Evolutionary conservation across 2,888 invertebrate species (phyloP).

Genomic region (Mythimna ferrago): DNA sequence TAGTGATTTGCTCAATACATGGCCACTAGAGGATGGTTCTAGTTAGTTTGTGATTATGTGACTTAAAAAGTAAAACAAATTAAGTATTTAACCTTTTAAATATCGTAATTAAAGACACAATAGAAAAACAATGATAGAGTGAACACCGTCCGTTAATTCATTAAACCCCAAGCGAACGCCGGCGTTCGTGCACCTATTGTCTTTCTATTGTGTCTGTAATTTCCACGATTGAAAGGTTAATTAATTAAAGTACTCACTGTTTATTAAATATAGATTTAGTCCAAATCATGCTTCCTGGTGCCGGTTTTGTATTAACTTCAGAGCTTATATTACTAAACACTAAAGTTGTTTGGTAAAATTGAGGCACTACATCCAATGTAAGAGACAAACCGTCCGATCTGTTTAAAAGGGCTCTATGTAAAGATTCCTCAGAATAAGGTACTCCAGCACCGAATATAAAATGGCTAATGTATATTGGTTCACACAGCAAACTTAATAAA

Average conservation of each 20-base stretch:
- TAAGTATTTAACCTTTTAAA: background rate
- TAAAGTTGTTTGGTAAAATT: constrained; percentile 75
- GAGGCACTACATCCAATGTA: constrained; percentile 63
- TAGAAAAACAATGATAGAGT: too few relatives aligned
- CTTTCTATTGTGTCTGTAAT: too few relatives aligned
- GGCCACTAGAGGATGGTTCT: too few relatives aligned
- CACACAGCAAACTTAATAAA: constrained; percentile 92
- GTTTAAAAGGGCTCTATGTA: constrained; percentile 89
- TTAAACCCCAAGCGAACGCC: too few relatives aligned
- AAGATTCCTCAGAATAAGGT: constrained; percentile 91
- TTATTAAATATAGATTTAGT: constrained; percentile 64
- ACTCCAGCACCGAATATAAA: constrained; percentile 93
- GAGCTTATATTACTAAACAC: constrained; percentile 72
- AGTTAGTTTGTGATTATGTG: too few relatives aligned
- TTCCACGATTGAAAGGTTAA: too few relatives aligned
- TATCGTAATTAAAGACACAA: too few relatives aligned
- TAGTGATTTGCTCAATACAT: too few relatives aligned
- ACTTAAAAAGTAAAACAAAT: background rate
- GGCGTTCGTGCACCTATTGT: too few relatives aligned
- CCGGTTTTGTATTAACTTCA: constrained; percentile 70
- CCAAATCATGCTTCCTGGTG: constrained; percentile 83
- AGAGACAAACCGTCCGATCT: constrained; percentile 69
- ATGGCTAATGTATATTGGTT: constrained; percentile 93
- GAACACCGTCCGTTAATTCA: too few relatives aligned
- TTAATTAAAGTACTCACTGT: constrained; percentile 71